A percentile compares a stretch with the other conserved stretches of the same genome.
phyloP scores from a whole-genome alignment of 1,140 invertebrate genomes.

The Drosophila repleta region DNA sequence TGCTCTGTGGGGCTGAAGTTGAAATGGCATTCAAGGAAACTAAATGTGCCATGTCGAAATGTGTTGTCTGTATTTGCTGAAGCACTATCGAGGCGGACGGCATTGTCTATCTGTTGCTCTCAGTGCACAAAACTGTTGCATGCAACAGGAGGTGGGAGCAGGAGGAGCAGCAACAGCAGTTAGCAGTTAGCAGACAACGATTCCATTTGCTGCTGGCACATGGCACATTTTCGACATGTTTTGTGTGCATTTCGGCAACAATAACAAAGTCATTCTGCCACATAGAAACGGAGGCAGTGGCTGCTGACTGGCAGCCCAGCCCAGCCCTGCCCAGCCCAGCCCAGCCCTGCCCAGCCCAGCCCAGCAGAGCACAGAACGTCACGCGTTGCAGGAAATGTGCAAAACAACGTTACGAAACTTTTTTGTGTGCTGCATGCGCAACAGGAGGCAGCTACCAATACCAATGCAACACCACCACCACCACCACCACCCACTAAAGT shows the following conservation, averaged over 20 bases:
- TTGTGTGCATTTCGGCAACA: slow-evolving; percentile 78
- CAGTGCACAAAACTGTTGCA: slow-evolving; percentile 70
- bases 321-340: neutral
- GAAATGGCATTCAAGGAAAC: slow-evolving; percentile 79
- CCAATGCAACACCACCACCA: slow-evolving; percentile 8
- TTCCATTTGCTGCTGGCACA: slow-evolving; percentile 69
- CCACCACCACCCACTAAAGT: neutral
- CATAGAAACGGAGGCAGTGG: slow-evolving; percentile 41
- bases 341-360: neutral
- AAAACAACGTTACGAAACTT: slow-evolving; percentile 81
- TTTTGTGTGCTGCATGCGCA: slow-evolving; percentile 67
- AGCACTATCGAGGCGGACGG: slow-evolving; percentile 67
- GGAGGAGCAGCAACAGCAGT: slow-evolving; percentile 13
- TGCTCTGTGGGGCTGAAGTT: slow-evolving; percentile 44
- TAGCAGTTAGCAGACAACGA: slow-evolving; percentile 35
- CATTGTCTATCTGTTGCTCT: slow-evolving; percentile 53
- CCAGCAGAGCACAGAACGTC: neutral
- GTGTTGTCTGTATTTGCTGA: slow-evolving; percentile 63
- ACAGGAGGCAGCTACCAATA: slow-evolving; percentile 68
- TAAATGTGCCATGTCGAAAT: slow-evolving; percentile 80
- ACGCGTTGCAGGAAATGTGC: slow-evolving; percentile 77
- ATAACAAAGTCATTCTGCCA: slow-evolving; percentile 42
- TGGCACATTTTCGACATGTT: slow-evolving; percentile 82
- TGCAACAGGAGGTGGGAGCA: slow-evolving; percentile 50
- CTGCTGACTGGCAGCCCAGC: slow-evolving; percentile 44